Evolutionary conservation across 1,140 invertebrate genomes (phyloP), one percentile per base, ranked within the genome.

Genomic region (Temnothorax nylanderi): DNA sequence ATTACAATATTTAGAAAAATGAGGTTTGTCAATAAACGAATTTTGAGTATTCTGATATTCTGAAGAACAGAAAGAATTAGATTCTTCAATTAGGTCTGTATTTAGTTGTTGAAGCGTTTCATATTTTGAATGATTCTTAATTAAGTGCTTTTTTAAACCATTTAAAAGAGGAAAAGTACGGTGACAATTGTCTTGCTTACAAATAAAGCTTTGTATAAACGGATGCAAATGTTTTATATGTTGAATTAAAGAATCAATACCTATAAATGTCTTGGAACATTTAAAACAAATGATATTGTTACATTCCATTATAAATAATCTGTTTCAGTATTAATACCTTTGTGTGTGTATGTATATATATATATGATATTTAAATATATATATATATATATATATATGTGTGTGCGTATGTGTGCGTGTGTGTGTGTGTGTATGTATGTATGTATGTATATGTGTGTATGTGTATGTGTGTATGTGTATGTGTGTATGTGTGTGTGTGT

Each of bases 81-180:
- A 37, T 8, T 0, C 11, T 41, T 41, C 1, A 21, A 21, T 41
- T 41, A 58, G 67, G 1, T 51, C 7, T 75, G 18, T 13, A 56
- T 58, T 8, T 56, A 3, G 3, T 54, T 74, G 13, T 56, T 58
- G 34, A 75, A 8, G 10, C n/a, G 11, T 37, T 56, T 41, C 51
- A 21, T 34, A 7, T 18, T 41, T 26, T 37, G n/a, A 2, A 41
- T 58, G 34, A 56, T 21, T 75, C 4, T 34, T 58, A 58, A 21
- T 41, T 58, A 75, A 75, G 41, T 75, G 51, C n/a, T 75, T 75
- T 75, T 58, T 75, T 16, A 75, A 58, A 2, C 49, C 3, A 58
- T 75, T 75, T 34, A 58, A 32, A 41, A 75, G 3, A 58, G 26
- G n/a, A 58, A 75, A 58, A 75, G 6, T 58, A 58, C 72, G 51